Evolutionary conservation across 2,797 vertebrate genomes (phyloP), one percentile per base, ranked within the genome.

Genomic region (Rachycentron canadum): DNA sequence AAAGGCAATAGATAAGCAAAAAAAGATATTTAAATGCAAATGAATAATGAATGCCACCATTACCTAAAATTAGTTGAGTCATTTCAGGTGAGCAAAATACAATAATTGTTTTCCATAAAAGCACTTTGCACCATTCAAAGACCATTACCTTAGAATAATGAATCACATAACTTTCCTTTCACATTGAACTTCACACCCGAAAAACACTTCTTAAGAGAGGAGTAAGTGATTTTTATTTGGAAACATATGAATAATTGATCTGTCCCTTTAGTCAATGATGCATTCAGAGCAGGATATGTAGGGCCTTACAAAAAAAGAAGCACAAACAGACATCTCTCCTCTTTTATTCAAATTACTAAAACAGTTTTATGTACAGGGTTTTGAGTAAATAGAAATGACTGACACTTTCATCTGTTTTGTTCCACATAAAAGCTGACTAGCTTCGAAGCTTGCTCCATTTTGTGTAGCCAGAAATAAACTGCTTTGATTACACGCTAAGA

Each of bases 221-320:
- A 61, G 68, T 78, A 76, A 79, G 73, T 80, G 58, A 73, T 36
- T 83, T 88, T 76, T 84, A 79, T 87, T 69, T 85, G 81, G 68
- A 82, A 90, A 70, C 76, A 65, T 28, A 50, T 91, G 25, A 86
- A 93, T 89, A 86, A 85, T 91, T 80, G 56, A 91, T 43, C 19
- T 52, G 69, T 79, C 40, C 47, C 43, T 70, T 82, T 65, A 72
- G 55, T 66, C 64, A 52, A 3, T 68, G 69, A 36, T 84, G 61
- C 28, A 73, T 73, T 82, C 53, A 70, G 61, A 49, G 26, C 40
- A 70, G 60, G 17, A 70, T 36, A 63, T 40, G 47, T 73, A 36
- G 70, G 38, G 17, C 41, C 57, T 21, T 41, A 25, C 23, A 71
- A 69, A 67, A 69, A 69, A 73, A 65, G n/a, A 1, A 4, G 66